Percentiles rank a stretch among this genome's conserved stretches.
Evolutionary conservation across 2,113 vertebrate genomes (phyloP).

Genomic region (Pelecanus crispus): DNA sequence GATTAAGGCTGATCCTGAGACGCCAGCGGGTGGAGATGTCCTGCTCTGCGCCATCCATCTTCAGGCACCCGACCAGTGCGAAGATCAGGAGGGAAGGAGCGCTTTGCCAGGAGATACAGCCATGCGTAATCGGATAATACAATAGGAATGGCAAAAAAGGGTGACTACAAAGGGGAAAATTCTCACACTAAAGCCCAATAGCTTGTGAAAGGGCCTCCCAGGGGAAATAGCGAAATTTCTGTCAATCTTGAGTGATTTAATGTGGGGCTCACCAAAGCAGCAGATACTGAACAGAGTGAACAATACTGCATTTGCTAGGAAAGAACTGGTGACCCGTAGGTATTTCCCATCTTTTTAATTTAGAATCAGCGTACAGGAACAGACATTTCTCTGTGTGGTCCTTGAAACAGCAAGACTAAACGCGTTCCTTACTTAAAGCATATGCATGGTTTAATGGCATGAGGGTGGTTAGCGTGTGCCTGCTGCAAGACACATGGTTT

Average conservation of each 20-base stretch:
- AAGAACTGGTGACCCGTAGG: no score
- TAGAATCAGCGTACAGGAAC: neutral
- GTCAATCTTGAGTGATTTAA: neutral
- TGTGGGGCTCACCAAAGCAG: neutral
- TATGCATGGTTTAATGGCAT: accelerated
- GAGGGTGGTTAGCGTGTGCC: neutral
- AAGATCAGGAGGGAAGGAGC: neutral
- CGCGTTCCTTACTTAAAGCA: accelerated
- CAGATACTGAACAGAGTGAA: neutral
- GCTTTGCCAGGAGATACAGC: neutral
- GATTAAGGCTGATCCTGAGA: neutral
- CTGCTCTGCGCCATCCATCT: neutral
- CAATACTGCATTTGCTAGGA: neutral
- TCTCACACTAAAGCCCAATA: neutral
- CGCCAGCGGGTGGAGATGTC: neutral
- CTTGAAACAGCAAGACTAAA: neutral
- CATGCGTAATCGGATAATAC: neutral
- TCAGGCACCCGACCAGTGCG: neutral
- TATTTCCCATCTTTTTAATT: neutral
- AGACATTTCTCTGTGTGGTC: neutral
- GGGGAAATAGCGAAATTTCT: neutral
- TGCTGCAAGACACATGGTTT: accelerated
- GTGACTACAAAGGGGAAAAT: neutral
- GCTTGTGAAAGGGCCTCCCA: neutral
- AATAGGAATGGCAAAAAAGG: neutral